These are phyloP conservation scores for Troglohyphantes excavatus DNA, from an alignment of 2,888 invertebrate species.

Conservation along the genomic window DNA sequence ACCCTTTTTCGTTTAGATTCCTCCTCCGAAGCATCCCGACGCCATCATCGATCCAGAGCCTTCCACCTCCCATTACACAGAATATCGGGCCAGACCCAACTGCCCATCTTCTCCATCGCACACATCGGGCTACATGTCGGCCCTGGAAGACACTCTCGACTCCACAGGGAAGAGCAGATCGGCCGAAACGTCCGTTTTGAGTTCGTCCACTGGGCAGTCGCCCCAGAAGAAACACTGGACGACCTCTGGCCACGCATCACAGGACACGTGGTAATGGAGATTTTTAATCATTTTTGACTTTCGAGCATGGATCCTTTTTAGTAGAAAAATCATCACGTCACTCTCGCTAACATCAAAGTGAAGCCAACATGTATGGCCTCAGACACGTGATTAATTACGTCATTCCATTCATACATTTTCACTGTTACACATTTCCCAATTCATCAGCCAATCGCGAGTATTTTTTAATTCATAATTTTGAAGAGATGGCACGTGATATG, in stretches of 20 bases:
- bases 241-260: neutral
- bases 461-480: too few species aligned
- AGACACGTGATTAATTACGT: too few species aligned
- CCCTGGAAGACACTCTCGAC: neutral
- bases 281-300: too few species aligned
- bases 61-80: neutral
- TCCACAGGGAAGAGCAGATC: neutral
- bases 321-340: too few species aligned
- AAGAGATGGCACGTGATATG: too few species aligned
- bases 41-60: neutral
- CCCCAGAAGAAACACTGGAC: neutral
- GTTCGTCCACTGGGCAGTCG: neutral
- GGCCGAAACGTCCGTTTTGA: neutral
- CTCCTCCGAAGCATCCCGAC: neutral
- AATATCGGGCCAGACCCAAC: neutral
- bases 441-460: too few species aligned
- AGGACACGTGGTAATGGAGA: too few species aligned
- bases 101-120: neutral
- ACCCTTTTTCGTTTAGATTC: neutral
- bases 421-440: too few species aligned
- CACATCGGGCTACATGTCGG: slow-evolving; percentile 45
- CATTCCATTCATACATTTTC: too few species aligned
- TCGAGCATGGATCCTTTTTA: too few species aligned
- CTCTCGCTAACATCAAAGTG: too few species aligned
- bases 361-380: too few species aligned